Conservation (phyloP, 2,113 vertebrate species). For the Rana temporaria region DNA sequence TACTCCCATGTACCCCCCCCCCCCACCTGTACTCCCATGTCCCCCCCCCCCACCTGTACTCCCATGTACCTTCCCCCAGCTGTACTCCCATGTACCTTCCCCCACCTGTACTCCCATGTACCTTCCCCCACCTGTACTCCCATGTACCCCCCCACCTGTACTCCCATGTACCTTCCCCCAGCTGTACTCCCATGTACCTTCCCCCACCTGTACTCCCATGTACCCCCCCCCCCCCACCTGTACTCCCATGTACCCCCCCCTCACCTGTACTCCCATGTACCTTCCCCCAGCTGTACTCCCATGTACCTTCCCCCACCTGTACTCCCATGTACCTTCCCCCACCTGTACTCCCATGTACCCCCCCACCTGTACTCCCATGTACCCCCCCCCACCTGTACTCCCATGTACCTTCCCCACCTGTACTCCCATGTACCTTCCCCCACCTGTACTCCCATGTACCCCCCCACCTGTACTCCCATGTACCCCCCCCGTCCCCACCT, state of each 20-base stretch:
- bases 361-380: too few species aligned
- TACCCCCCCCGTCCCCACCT: not conserved
- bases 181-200: too few species aligned
- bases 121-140: not conserved
- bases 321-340: too few species aligned
- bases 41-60: not conserved
- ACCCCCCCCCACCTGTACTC: too few species aligned
- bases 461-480: too few species aligned
- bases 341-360: too few species aligned
- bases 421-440: not conserved
- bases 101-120: not conserved
- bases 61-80: not conserved
- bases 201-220: not conserved
- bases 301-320: too few species aligned
- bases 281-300: too few species aligned
- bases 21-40: not conserved
- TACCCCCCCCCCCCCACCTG: too few species aligned
- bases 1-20: not conserved
- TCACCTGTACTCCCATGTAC: too few species aligned
- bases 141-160: not conserved
- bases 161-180: not conserved
- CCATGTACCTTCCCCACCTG: not conserved
- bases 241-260: too few species aligned
- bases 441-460: not conserved
- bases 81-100: not conserved